Percentiles rank a stretch among this genome's conserved stretches.
phyloP scores from a whole-genome alignment of 2,113 vertebrate species.

The Pithys albifrons region DNA sequence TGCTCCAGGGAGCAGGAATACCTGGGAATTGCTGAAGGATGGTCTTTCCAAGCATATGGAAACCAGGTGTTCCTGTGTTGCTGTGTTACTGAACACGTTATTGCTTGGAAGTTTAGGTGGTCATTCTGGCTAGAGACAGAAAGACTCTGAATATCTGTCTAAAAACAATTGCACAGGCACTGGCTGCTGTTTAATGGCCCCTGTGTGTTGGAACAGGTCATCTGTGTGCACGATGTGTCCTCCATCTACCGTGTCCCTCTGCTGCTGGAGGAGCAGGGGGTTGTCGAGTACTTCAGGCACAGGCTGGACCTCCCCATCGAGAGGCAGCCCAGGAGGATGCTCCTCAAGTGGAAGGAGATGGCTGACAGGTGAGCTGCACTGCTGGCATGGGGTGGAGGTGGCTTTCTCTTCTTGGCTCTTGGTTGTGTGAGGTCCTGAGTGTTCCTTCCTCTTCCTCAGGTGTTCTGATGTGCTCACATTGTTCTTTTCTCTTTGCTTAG shows the following conservation, averaged over 20 bases:
- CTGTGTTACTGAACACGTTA: neutral
- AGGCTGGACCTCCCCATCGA: constrained; percentile 91
- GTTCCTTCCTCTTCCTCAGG: neutral
- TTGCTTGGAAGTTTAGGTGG: neutral
- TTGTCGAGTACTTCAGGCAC: constrained; percentile 89
- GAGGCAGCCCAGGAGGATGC: constrained; percentile 85
- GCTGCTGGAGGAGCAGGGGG: constrained; percentile 91
- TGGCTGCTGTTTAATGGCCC: neutral
- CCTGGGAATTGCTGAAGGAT: neutral
- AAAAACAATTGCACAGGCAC: neutral
- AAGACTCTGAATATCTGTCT: neutral
- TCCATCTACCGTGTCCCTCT: constrained; percentile 94
- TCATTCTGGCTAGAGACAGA: neutral
- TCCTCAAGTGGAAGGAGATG: constrained; percentile 98
- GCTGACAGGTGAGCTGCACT: constrained; percentile 84
- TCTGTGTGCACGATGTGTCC: constrained; percentile 94
- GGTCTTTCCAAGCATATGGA: neutral
- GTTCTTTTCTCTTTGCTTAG: neutral
- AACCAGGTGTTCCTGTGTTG: neutral
- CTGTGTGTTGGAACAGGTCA: constrained; percentile 77
- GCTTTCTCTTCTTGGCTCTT: neutral
- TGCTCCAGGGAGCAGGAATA: neutral
- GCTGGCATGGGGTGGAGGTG: neutral
- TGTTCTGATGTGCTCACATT: neutral
- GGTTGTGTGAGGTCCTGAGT: neutral